phyloP scores from a whole-genome alignment of 2,888 invertebrate genomes.

The Petrolisthes cinctipes region DNA sequence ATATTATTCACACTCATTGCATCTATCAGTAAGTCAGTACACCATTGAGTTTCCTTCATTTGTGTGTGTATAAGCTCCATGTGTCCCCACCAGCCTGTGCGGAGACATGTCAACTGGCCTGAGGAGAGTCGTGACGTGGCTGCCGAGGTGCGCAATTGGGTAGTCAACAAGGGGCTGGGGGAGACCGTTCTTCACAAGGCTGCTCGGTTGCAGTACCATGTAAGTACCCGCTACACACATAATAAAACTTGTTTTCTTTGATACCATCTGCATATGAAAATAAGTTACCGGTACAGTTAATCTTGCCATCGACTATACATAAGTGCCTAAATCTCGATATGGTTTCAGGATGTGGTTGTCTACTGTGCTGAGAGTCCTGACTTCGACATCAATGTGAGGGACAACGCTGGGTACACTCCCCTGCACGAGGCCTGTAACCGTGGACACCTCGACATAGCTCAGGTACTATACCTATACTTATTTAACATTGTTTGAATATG shows the following conservation, averaged over 20 bases:
- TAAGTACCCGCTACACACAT: constrained; percentile 70
- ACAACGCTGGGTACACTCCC: constrained; percentile 78
- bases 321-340: neutral
- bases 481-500: neutral
- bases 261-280: neutral
- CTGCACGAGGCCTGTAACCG: constrained; percentile 91
- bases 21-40: neutral
- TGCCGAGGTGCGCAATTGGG: constrained; percentile 74
- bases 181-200: constrained; percentile 93
- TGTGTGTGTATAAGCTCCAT: neutral
- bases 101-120: constrained; percentile 64
- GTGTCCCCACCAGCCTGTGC: constrained; percentile 49
- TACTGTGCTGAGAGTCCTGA: constrained; percentile 90
- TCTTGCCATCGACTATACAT: neutral
- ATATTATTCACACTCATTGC: neutral
- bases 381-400: constrained; percentile 72
- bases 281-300: neutral
- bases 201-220: constrained; percentile 88
- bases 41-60: neutral
- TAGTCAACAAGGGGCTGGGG: constrained; percentile 92
- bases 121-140: constrained; percentile 64
- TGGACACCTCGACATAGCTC: constrained; percentile 88
- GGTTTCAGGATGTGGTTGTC: constrained; percentile 83
- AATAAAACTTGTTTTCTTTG: neutral
- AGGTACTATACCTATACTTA: constrained; percentile 68